Evolutionary conservation across 1,140 invertebrate species (phyloP).

Genomic region (Venturia canescens): DNA sequence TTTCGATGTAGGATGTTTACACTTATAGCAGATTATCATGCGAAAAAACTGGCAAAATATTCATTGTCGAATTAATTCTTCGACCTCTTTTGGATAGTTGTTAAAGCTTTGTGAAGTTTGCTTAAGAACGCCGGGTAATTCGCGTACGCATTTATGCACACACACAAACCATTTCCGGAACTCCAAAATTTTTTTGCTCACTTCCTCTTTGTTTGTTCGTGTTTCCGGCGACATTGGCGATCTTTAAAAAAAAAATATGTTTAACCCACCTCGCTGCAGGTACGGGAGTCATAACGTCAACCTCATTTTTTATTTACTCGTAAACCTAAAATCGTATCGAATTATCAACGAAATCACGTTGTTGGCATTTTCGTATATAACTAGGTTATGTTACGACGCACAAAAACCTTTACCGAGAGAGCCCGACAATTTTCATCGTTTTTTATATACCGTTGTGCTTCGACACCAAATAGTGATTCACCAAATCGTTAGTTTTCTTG

Average conservation of each 20-base stretch:
- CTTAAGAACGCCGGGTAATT: background rate
- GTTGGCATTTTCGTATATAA: too few species aligned
- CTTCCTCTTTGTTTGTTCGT: background rate
- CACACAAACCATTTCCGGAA: background rate
- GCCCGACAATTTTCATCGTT: too few species aligned
- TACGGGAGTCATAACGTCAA: background rate
- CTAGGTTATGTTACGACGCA: too few species aligned
- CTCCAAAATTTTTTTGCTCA: background rate
- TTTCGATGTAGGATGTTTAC: too few species aligned
- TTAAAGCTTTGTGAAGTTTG: background rate
- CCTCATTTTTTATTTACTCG: background rate
- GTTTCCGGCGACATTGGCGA: background rate
- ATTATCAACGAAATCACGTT: too few species aligned
- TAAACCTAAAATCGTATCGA: background rate
- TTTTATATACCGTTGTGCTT: too few species aligned
- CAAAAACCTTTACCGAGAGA: too few species aligned
- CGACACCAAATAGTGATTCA: too few species aligned
- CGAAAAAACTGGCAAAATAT: too few species aligned
- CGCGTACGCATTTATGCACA: background rate
- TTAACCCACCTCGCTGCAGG: background rate
- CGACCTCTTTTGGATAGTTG: background rate
- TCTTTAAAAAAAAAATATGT: background rate
- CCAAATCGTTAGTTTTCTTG: too few species aligned
- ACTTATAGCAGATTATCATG: too few species aligned
- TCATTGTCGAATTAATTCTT: slow-evolving; percentile 6